A percentile compares a stretch with the other conserved stretches of the same genome.
These are phyloP conservation scores for Clanis bilineata DNA, from an alignment of 2,888 invertebrate genomes.

Conservation along the genomic window DNA sequence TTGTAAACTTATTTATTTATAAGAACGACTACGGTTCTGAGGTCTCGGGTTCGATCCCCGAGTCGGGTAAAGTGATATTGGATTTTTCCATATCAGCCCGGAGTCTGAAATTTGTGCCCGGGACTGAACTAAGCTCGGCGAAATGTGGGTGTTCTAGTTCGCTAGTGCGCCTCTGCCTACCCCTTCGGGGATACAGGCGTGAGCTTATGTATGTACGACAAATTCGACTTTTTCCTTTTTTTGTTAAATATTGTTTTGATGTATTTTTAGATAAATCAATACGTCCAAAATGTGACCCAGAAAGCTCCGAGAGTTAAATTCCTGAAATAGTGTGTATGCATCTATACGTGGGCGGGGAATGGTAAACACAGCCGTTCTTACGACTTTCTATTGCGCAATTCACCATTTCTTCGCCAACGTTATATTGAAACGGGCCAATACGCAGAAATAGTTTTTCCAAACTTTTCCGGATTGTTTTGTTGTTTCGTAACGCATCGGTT, in stretches of 20 bases:
- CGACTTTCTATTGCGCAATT: conserved; percentile 27
- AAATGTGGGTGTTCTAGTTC: too few relatives aligned
- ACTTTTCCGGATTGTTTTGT: conserved; percentile 20
- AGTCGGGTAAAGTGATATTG: too few relatives aligned
- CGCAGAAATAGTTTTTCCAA: conserved; percentile 32
- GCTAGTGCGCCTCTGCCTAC: too few relatives aligned
- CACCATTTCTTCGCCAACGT: conserved; percentile 20
- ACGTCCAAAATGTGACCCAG: not conserved
- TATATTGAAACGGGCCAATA: conserved; percentile 27
- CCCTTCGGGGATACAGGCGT: too few relatives aligned
- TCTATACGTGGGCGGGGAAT: conserved; percentile 20
- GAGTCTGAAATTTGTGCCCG: too few relatives aligned
- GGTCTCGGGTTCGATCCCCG: too few relatives aligned
- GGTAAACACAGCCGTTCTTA: conserved; percentile 27
- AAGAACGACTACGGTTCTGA: too few relatives aligned
- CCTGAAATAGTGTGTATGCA: not conserved
- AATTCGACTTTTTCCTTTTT: too few relatives aligned
- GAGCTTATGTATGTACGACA: not conserved
- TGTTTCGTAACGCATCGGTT: not conserved
- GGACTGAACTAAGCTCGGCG: too few relatives aligned
- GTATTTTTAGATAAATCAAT: not conserved
- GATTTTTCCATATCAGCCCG: too few relatives aligned
- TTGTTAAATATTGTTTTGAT: not conserved
- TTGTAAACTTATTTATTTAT: too few relatives aligned
- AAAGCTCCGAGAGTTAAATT: not conserved